phyloP scores from a whole-genome alignment of 2,113 vertebrate genomes.

The Phalacrocorax pelagicus region DNA sequence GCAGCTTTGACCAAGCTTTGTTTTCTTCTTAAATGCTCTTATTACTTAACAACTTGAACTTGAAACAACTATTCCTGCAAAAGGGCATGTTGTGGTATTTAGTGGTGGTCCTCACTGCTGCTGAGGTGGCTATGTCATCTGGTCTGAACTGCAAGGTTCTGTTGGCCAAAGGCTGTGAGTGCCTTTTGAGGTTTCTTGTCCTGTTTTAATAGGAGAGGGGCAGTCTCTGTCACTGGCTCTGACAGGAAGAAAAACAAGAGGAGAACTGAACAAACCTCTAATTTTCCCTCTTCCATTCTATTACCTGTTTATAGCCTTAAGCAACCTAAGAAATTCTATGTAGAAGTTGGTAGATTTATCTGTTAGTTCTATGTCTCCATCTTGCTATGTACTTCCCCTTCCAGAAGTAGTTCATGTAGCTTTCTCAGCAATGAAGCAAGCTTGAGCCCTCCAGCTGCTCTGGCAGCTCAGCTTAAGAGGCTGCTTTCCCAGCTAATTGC shows the following conservation, averaged over 20 bases:
- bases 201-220: neutral
- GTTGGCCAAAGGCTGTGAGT: neutral
- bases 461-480: constrained; percentile 27
- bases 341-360: neutral
- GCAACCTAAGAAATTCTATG: accelerated
- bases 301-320: neutral
- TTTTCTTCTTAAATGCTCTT: neutral
- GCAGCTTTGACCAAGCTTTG: neutral
- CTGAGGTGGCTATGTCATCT: neutral
- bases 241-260: neutral
- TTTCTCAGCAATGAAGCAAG: neutral
- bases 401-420: neutral
- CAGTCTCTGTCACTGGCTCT: neutral
- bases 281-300: neutral
- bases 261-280: neutral
- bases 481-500: constrained; percentile 59
- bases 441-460: constrained; percentile 51
- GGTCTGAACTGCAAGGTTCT: neutral
- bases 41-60: neutral
- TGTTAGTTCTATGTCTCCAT: neutral
- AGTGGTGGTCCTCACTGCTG: neutral
- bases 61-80: neutral
- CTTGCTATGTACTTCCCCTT: neutral
- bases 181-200: neutral
- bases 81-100: neutral